Evolutionary conservation across 2,113 vertebrate genomes (phyloP), one percentile per base, ranked within the genome.

Genomic region (Cromileptes altivelis): DNA sequence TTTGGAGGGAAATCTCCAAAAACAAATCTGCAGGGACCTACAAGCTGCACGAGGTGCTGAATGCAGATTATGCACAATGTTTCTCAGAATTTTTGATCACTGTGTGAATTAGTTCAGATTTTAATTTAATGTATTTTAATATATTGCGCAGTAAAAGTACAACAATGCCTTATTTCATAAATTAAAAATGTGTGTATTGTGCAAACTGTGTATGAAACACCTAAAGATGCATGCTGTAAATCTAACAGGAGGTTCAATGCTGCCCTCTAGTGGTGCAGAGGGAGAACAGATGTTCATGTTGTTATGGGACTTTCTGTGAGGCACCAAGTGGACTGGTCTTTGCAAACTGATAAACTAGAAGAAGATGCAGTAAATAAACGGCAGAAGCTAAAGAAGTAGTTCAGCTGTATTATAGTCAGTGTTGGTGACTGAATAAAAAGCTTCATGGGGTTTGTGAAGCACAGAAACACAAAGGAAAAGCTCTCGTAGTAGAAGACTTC

Each of bases 191-290:
- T 45, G 2, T 19, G 1, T 56, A 49, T 62, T 70, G 19, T 63
- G 42, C 57, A 40, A 27, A 25, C 53, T 67, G 60, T 58, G n/a
- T 50, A 30, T 14, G 25, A 6, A 18, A 21, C 12, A 74, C 14
- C 15, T n/a, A 0, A 42, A 5, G 19, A 5, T 17, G 11, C 55
- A 56, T 56, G n/a, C 52, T 53, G 14, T 4, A 14, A 3, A 14
- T 19, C 27, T n/a, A 14, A 56, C 42, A 53, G 27, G 47, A 77
- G 69, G 84, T 52, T 18, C 19, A 68, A 52, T 80, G 63, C 55
- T 84, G 86, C 88, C 58, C 78, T 70, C 92, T 88, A 63, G 85
- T 90, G 92, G 81, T 55, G 8, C 40, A 63, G 18, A 30, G 10
- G 4, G 8, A 40, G 23, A 23, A 21, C 42, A 25, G 0, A 7